These are phyloP conservation scores for Drosophila watanabei DNA, from an alignment of 1,140 invertebrate genomes.

Conservation along the genomic window DNA sequence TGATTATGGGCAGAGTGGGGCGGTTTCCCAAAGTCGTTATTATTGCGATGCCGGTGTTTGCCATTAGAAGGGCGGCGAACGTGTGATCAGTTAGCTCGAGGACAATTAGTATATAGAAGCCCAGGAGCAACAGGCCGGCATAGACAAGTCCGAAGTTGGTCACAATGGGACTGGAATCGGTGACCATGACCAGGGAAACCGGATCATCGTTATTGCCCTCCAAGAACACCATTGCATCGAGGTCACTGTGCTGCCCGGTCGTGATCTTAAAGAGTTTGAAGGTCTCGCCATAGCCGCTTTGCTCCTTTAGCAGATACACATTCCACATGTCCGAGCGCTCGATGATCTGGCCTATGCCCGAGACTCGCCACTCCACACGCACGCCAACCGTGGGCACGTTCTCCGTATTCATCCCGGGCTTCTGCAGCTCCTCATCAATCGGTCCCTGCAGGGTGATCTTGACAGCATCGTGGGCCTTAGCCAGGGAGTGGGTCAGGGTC, in stretches of 20 bases:
- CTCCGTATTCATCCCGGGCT: too few species aligned
- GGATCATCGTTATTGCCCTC: background rate
- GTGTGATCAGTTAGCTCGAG: slow-evolving; percentile 93
- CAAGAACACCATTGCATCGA: background rate
- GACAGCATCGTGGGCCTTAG: too few species aligned
- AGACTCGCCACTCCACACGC: background rate
- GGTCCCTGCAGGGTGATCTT: background rate
- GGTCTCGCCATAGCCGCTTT: accelerated
- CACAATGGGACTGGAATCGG: slow-evolving; percentile 20
- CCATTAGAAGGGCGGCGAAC: slow-evolving; percentile 92
- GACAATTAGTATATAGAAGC: slow-evolving; percentile 92
- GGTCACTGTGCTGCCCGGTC: accelerated
- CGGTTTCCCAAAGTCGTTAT: slow-evolving; percentile 90
- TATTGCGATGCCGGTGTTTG: slow-evolving; percentile 90
- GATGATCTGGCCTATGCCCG: background rate
- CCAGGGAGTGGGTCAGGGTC: background rate
- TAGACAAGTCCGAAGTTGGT: slow-evolving; percentile 87
- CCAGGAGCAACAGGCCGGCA: slow-evolving; percentile 89
- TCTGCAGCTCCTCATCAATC: background rate
- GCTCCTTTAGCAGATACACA: background rate
- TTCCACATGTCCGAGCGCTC: background rate
- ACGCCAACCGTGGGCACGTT: background rate
- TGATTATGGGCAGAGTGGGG: slow-evolving; percentile 90
- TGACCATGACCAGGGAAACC: slow-evolving; percentile 13
- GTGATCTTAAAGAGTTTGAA: background rate